Evolutionary conservation across 2,888 invertebrate genomes (phyloP), one percentile per base, ranked within the genome.

Genomic region (Blastobasis adustella): DNA sequence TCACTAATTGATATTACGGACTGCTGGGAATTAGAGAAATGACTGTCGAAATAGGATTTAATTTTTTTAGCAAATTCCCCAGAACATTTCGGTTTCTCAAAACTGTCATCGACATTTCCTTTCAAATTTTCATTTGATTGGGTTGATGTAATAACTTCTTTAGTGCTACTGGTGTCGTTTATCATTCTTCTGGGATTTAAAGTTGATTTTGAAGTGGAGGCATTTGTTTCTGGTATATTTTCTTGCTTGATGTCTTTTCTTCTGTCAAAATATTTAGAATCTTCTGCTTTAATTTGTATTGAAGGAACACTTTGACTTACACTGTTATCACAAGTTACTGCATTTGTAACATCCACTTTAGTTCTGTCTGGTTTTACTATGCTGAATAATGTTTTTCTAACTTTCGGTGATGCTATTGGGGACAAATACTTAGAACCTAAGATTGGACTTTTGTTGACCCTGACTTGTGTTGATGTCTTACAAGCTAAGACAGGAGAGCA

Each of bases 21-120:
- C 38, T 73, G 63, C 53, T 79, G 78, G 0, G 84, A 79, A 43
- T 66, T 57, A 42, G 76, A 78, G 37, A 85, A 84, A 54, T 82
- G 63, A 49, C 64, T 79, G 10, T 82, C 72, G 49, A 87, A 85
- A 59, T 71, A 87, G 43, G 68, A 66, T 63, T 74, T 79, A 0
- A 80, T 73, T 56, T 67, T 77, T n/a, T 69, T 71, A 3, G 64
- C 63, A 47, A 81, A 56, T 41, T 74, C 67, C 9, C 57, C 58
- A 39, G 49, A 9, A 45, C 57, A 54, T 47, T 54, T 58, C 0
- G 58, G 43, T 39, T 55, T 56, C 3, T 43, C 49, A 7, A 51
- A 54, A 46, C 57, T 52, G 44, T 47, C 49, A 42, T 50, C 42
- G 46, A 41, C 9, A 10, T 42, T 48, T 42, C 7, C 36, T 46